phyloP scores from a whole-genome alignment of 1,140 invertebrate species.

The Drosophila ohnishii region DNA sequence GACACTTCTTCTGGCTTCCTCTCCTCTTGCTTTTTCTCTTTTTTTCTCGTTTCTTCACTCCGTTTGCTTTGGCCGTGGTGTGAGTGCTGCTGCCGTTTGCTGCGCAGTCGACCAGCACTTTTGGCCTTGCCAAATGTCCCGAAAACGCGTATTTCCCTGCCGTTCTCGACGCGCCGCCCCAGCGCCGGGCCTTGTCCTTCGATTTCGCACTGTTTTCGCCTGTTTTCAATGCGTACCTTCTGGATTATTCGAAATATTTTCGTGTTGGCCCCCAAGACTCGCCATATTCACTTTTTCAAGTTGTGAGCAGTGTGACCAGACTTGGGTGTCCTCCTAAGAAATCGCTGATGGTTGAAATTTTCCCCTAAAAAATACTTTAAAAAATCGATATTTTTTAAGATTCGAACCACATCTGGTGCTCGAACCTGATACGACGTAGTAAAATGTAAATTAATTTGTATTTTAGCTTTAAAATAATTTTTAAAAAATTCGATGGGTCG shows the following conservation, averaged over 20 bases:
- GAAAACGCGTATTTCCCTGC: conserved; percentile 28
- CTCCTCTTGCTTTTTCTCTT: conserved; percentile 63
- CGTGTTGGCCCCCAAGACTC: conserved; percentile 82
- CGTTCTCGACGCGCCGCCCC: conserved; percentile 28
- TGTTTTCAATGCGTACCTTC: conserved; percentile 73
- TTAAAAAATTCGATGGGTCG: no score
- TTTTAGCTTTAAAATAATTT: no score
- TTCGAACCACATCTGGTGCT: no score
- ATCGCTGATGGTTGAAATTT: no score
- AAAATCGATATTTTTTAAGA: no score
- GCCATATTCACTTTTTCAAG: conserved; percentile 76
- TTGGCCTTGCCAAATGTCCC: conserved; percentile 42
- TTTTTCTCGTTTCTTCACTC: conserved; percentile 64
- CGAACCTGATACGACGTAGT: no score
- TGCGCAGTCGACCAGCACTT: conserved; percentile 74
- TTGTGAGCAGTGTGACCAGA: conserved; percentile 41
- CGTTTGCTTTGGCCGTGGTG: conserved; percentile 71
- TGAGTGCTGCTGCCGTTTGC: conserved; percentile 61
- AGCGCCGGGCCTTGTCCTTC: conserved; percentile 13
- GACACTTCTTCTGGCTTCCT: conserved; percentile 67
- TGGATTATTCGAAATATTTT: conserved; percentile 82
- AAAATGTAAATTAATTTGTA: no score
- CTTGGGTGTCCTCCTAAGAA: no score
- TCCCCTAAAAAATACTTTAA: no score
- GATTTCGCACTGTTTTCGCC: conserved; percentile 24